Conservation (phyloP, 1,140 invertebrate genomes). For the Anastrepha ludens region DNA sequence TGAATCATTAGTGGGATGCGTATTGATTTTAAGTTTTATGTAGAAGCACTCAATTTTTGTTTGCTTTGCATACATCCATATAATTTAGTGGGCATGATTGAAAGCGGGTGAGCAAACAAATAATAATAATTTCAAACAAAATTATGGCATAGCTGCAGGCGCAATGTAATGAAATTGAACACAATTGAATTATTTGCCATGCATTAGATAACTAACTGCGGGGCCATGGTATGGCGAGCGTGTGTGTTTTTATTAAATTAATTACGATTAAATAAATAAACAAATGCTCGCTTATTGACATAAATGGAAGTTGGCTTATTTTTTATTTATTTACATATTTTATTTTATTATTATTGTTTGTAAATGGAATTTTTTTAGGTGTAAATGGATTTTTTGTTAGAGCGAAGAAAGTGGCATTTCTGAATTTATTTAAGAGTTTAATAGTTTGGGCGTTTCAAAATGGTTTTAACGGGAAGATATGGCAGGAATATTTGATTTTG, state of each 20-base stretch:
- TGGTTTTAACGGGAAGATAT: too few relatives aligned
- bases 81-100: neutral
- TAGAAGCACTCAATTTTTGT: neutral
- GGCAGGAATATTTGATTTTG: too few relatives aligned
- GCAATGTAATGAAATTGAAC: conserved; percentile 8
- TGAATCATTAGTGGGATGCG: conserved; percentile 22
- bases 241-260: conserved; percentile 20
- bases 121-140: conserved; percentile 32
- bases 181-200: conserved; percentile 46
- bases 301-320: conserved; percentile 13
- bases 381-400: neutral
- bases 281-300: neutral
- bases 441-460: neutral
- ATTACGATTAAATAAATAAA: conserved; percentile 45
- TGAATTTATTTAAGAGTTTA: too few relatives aligned
- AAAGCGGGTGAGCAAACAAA: neutral
- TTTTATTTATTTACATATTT: neutral
- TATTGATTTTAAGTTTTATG: conserved; percentile 8
- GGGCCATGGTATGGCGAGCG: neutral
- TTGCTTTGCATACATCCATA: neutral
- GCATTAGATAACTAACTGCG: neutral
- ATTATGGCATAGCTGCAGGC: conserved; percentile 23
- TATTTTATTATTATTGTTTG: neutral
- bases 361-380: neutral
- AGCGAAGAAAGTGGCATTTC: neutral